phyloP scores from a whole-genome alignment of 2,113 vertebrate species.

The Gnathochromis pfefferi region DNA sequence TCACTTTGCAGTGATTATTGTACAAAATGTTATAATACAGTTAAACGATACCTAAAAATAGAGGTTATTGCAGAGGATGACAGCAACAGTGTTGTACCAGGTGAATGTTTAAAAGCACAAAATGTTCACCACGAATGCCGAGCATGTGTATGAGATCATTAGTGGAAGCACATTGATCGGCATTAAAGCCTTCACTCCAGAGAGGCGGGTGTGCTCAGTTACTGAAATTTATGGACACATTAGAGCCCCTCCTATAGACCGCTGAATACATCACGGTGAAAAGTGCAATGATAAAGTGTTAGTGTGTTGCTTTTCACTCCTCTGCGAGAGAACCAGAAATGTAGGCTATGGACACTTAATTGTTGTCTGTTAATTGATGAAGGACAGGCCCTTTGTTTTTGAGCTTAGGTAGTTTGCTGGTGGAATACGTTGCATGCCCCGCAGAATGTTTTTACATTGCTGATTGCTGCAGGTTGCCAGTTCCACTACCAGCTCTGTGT shows the following conservation, averaged over 20 bases:
- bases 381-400: neutral
- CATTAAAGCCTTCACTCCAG: constrained; percentile 60
- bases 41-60: neutral
- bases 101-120: constrained; percentile 1
- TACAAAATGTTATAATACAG: neutral
- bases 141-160: constrained; percentile 55
- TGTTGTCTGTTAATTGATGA: constrained; percentile 40
- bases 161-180: constrained; percentile 53
- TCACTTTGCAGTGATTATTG: neutral
- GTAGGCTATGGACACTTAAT: constrained; percentile 25
- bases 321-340: neutral
- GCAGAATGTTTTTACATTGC: neutral
- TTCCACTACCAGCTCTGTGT: constrained; percentile 30
- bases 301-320: constrained; percentile 13
- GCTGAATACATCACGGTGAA: constrained; percentile 51
- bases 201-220: neutral
- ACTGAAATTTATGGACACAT: constrained; percentile 63
- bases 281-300: constrained; percentile 51
- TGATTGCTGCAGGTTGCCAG: constrained; percentile 43
- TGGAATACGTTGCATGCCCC: neutral
- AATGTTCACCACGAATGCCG: neutral
- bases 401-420: neutral
- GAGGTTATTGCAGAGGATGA: neutral
- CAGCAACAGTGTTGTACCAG: neutral
- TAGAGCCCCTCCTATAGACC: constrained; percentile 42